phyloP scores from a whole-genome alignment of 2,888 invertebrate species.

The Stenchaetothrips biformis region DNA sequence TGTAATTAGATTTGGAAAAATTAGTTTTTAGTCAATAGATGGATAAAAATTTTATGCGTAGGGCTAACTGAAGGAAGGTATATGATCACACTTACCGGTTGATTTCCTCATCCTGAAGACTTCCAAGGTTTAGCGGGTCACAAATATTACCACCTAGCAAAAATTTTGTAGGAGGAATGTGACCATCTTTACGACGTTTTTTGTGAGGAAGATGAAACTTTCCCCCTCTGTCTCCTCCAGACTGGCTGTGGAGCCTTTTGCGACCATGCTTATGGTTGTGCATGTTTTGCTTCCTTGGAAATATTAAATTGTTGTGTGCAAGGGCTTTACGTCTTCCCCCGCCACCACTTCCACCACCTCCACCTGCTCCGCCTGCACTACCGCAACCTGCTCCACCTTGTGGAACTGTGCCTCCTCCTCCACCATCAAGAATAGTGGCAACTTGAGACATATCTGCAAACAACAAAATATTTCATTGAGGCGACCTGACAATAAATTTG shows the following conservation, averaged over 20 bases:
- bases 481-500: background rate
- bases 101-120: slow-evolving; percentile 56
- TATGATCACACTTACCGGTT: slow-evolving; percentile 38
- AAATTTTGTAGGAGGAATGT: slow-evolving; percentile 89
- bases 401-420: background rate
- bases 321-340: slow-evolving; percentile 30
- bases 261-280: slow-evolving; percentile 45
- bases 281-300: slow-evolving; percentile 41
- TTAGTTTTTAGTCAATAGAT: background rate
- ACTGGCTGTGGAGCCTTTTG: slow-evolving; percentile 65
- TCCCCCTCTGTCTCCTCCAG: slow-evolving; percentile 50
- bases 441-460: background rate
- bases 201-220: slow-evolving; percentile 72
- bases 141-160: slow-evolving; percentile 90
- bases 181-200: slow-evolving; percentile 65
- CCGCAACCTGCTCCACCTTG: background rate
- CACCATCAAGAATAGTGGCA: slow-evolving; percentile 2
- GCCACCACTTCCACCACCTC: slow-evolving; percentile 27
- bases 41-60: slow-evolving; percentile 2
- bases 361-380: slow-evolving; percentile 29
- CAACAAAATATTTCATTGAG: background rate
- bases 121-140: slow-evolving; percentile 90
- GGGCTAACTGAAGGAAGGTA: background rate
- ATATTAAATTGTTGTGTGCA: background rate
- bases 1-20: slow-evolving; percentile 45